These are phyloP conservation scores for Clarias fuscus DNA, from an alignment of 2,797 vertebrate genomes.

Conservation along the genomic window DNA sequence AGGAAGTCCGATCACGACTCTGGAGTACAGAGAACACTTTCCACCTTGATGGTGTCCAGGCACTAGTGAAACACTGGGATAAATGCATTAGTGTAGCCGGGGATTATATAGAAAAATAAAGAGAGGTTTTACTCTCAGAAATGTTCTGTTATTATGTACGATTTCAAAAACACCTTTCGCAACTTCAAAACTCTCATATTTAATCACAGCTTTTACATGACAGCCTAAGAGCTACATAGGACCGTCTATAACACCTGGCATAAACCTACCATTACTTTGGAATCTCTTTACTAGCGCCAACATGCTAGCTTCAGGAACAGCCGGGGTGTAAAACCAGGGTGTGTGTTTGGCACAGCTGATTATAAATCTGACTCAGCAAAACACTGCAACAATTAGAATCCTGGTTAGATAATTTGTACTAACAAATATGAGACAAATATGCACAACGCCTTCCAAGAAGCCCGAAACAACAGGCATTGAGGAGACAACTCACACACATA, in stretches of 20 bases:
- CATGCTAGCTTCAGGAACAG: neutral
- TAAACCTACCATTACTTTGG: neutral
- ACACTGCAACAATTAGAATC: slow-evolving; percentile 23
- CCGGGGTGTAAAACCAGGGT: neutral
- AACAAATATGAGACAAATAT: slow-evolving; percentile 45
- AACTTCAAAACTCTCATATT: neutral
- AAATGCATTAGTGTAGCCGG: too few species aligned
- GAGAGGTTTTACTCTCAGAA: too few species aligned
- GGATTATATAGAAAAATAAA: too few species aligned
- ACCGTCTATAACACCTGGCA: neutral
- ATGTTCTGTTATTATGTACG: too few species aligned
- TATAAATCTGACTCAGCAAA: slow-evolving; percentile 6
- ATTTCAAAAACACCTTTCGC: too few species aligned
- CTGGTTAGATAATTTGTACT: slow-evolving; percentile 43
- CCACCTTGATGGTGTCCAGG: too few species aligned
- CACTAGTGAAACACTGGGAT: too few species aligned
- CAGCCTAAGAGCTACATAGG: neutral
- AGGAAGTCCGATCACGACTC: too few species aligned
- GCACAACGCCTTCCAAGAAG: slow-evolving; percentile 32
- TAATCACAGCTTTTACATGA: too few species aligned
- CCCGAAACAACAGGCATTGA: slow-evolving; percentile 25
- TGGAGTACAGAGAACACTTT: too few species aligned
- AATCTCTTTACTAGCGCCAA: too few species aligned
- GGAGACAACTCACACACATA: slow-evolving; percentile 22
- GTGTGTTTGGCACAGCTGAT: neutral